Conservation (phyloP, 2,797 vertebrate genomes). For the Sparus aurata region DNA sequence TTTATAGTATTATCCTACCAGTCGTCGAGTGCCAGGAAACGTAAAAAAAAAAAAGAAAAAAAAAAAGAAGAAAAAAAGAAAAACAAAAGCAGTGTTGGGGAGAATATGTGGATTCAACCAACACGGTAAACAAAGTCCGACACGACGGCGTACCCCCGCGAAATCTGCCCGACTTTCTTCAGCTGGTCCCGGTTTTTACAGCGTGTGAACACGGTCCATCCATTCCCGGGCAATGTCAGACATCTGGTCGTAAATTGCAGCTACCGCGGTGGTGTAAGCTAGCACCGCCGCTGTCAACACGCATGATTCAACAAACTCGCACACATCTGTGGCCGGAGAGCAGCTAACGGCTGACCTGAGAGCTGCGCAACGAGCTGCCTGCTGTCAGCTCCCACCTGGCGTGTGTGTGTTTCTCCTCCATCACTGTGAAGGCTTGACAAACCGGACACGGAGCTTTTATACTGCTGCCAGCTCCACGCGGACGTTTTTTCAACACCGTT, state of each 20-base stretch:
- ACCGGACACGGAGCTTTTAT: background rate
- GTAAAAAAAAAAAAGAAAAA: background rate
- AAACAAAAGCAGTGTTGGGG: background rate
- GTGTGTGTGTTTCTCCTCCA: background rate
- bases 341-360: constrained; percentile 61
- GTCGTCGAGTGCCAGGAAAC: background rate
- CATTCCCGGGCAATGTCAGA: constrained; percentile 33
- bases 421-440: constrained; percentile 1
- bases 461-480: background rate
- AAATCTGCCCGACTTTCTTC: background rate
- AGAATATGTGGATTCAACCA: constrained; percentile 7
- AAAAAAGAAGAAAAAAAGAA: background rate
- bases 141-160: background rate
- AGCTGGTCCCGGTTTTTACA: constrained; percentile 29
- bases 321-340: constrained; percentile 42
- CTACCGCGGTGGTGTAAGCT: constrained; percentile 44
- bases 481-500: too few species aligned
- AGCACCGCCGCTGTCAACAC: constrained; percentile 54
- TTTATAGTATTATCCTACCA: constrained; percentile 73
- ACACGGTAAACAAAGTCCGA: background rate
- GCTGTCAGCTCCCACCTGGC: constrained; percentile 19
- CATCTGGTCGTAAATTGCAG: constrained; percentile 19
- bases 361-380: constrained; percentile 53
- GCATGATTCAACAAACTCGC: constrained; percentile 47
- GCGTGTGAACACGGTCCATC: constrained; percentile 18